These are phyloP conservation scores for Molanna angustata DNA, from an alignment of 2,888 invertebrate genomes.

Conservation along the genomic window DNA sequence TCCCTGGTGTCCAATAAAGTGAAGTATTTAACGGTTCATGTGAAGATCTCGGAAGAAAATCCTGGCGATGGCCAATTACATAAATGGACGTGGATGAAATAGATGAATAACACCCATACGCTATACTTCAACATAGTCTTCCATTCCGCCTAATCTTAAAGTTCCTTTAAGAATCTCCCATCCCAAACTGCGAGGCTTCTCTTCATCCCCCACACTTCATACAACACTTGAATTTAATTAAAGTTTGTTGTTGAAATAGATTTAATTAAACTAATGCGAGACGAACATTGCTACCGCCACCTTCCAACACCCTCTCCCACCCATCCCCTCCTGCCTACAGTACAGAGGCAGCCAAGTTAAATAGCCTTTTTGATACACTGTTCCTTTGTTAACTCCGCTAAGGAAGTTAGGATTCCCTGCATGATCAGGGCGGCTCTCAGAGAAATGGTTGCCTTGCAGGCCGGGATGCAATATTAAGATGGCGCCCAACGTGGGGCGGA, in stretches of 20 bases:
- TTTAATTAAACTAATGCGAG: slow-evolving; percentile 60
- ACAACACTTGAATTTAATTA: slow-evolving; percentile 59
- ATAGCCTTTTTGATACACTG: slow-evolving; percentile 32
- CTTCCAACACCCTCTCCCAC: too few species aligned
- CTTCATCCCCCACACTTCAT: slow-evolving; percentile 45
- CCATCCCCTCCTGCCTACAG: slow-evolving; percentile 21
- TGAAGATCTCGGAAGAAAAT: too few species aligned
- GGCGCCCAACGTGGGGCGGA: too few species aligned
- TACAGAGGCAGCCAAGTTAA: slow-evolving; percentile 25
- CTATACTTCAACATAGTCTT: too few species aligned
- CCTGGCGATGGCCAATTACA: too few species aligned
- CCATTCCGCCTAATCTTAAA: neutral
- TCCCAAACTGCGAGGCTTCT: neutral
- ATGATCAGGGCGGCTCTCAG: slow-evolving; percentile 1
- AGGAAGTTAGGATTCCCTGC: slow-evolving; percentile 18
- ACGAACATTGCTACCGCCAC: slow-evolving; percentile 24
- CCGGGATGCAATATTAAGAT: too few species aligned
- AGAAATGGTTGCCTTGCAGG: too few species aligned
- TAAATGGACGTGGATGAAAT: too few species aligned
- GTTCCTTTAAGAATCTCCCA: slow-evolving; percentile 2
- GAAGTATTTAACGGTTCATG: too few species aligned
- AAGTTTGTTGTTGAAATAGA: slow-evolving; percentile 62
- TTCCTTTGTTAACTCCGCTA: slow-evolving; percentile 25
- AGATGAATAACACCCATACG: too few species aligned
- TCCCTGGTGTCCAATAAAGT: too few species aligned